Evolutionary conservation across 2,797 vertebrate species (phyloP), one percentile per base, ranked within the genome.

Genomic region (Spondyliosoma cantharus): DNA sequence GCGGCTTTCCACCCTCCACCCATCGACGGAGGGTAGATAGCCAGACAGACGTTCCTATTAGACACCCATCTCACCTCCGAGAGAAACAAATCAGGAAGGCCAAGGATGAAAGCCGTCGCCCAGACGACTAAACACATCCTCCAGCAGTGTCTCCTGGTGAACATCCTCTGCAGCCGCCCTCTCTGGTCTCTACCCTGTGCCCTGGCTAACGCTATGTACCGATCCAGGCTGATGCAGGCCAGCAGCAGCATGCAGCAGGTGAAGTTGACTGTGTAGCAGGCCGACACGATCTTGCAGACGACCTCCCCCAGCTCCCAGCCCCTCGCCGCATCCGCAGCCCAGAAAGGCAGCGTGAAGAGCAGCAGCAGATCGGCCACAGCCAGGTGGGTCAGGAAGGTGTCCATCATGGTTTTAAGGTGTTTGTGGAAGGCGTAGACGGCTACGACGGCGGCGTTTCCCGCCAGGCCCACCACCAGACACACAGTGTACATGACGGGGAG

Each of bases 231-330:
- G 90, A 99, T 96, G 67, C 96, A 97, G 46, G 97, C 97, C 90
- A 99, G 90, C 69, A 99, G 95, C 85, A 97, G 91, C 97, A 98
- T 99, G 84, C 97, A 95, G 42, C 96, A 96, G 72, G 95, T 96
- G 90, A 99, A 99, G 89, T 97, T 99, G 64, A 96, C 90, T 0
- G 95, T 96, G 81, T 97, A 98, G 71, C 96, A 91, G 16, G 95
- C 94, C 0, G 96, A 96, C 19, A 96, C 90, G 0, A 96, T 79
- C 91, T 97, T 98, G 82, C 98, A 99, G 86, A 96, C 86, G 0
- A 62, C 4, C 3, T 73, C 88, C 5, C 97, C 97, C 25, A 98
- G 91, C 68, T 95, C 88, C 98, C 98, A 99, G 24, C 97, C 97
- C 2, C 94, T 89, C 12, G 93, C 94, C 0, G 96, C 96, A 0